These are phyloP conservation scores for Champsocephalus gunnari DNA, from an alignment of 2,797 vertebrate species.

Conservation along the genomic window DNA sequence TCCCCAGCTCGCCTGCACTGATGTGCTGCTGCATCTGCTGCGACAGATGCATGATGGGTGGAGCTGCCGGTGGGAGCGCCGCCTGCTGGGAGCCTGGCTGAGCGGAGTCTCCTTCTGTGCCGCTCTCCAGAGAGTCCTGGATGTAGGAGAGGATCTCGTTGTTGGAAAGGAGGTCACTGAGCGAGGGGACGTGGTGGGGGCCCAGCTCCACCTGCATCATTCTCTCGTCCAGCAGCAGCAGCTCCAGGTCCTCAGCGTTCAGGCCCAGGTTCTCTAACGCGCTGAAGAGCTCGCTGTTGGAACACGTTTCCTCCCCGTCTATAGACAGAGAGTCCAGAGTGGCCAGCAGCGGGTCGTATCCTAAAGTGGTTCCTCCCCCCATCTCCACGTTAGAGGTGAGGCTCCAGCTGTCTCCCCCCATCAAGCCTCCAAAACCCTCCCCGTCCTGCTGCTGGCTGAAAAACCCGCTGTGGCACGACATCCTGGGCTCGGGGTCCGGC, in stretches of 20 bases:
- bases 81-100: neutral
- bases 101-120: neutral
- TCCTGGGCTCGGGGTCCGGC: conserved; percentile 54
- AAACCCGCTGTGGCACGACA: conserved; percentile 64
- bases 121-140: conserved; percentile 66
- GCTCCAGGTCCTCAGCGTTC: conserved; percentile 85
- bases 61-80: conserved; percentile 10
- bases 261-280: conserved; percentile 85
- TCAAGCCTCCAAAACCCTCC: neutral
- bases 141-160: conserved; percentile 83
- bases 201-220: conserved; percentile 86
- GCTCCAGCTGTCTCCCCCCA: conserved; percentile 40
- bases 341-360: conserved; percentile 81
- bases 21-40: conserved; percentile 77
- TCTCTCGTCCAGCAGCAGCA: conserved; percentile 87
- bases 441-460: conserved; percentile 49
- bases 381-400: conserved; percentile 18
- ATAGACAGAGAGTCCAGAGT: conserved; percentile 84
- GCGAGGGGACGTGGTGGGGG: conserved; percentile 56
- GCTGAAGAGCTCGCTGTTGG: conserved; percentile 83
- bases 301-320: conserved; percentile 78
- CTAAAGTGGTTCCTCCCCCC: conserved; percentile 12
- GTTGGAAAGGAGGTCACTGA: conserved; percentile 78
- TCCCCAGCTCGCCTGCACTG: conserved; percentile 10
- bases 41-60: conserved; percentile 67